These are phyloP conservation scores for Chelon auratus DNA, from an alignment of 2,797 vertebrate genomes.

Conservation along the genomic window DNA sequence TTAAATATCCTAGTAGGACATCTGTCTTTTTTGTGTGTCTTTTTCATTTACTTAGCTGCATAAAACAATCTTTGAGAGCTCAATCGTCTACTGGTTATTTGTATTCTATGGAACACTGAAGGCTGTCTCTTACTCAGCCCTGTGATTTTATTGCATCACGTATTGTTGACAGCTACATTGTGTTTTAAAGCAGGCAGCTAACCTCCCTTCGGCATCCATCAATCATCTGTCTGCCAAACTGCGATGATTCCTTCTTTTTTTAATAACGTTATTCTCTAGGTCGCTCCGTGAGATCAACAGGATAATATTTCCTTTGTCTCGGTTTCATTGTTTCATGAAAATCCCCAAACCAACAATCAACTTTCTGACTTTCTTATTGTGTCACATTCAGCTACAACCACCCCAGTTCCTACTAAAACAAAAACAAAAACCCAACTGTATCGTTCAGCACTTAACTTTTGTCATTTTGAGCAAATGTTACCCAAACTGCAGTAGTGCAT, in stretches of 20 bases:
- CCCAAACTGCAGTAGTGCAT: too few species aligned
- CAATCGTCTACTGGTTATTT: background rate
- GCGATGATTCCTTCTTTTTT: background rate
- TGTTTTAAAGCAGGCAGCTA: background rate
- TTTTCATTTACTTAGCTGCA: too few species aligned
- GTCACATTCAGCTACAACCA: background rate
- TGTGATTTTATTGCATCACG: conserved; percentile 1
- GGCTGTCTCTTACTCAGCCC: background rate
- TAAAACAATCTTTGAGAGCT: background rate
- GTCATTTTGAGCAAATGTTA: too few species aligned
- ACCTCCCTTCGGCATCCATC: conserved; percentile 7
- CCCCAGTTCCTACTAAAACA: background rate
- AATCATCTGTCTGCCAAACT: background rate
- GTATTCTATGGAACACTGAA: background rate
- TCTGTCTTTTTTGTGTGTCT: background rate
- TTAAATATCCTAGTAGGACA: background rate
- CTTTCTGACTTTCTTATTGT: too few species aligned
- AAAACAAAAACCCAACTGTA: background rate
- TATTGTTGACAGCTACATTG: conserved; percentile 6
- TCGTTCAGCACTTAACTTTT: too few species aligned
- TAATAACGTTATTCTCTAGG: background rate
- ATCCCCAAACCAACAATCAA: too few species aligned
- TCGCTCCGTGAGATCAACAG: background rate
- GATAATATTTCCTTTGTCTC: background rate
- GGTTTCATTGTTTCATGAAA: background rate